phyloP scores from a whole-genome alignment of 2,797 vertebrate genomes.

The Hozukius guyotensis region DNA sequence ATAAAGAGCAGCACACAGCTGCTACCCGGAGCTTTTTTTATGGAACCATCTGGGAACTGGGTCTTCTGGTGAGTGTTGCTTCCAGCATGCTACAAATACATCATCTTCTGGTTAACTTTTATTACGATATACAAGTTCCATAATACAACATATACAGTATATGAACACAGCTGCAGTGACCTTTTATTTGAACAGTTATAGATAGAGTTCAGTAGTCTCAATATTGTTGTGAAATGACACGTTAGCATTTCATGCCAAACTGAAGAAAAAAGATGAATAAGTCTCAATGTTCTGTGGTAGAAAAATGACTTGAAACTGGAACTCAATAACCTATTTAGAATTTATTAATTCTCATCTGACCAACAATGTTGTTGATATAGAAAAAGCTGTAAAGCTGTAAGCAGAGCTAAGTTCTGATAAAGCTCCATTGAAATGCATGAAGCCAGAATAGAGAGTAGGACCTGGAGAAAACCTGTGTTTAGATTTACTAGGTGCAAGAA shows the following conservation, averaged over 20 bases:
- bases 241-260: background rate
- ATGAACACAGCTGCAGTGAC: background rate
- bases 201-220: background rate
- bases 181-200: background rate
- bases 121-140: background rate
- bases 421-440: background rate
- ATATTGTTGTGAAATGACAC: background rate
- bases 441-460: background rate
- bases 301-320: background rate
- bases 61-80: background rate
- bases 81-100: background rate
- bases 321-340: background rate
- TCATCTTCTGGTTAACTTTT: background rate
- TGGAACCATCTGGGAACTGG: too few species aligned
- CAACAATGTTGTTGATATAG: background rate
- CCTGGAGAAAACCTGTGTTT: background rate
- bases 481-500: background rate
- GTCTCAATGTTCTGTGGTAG: background rate
- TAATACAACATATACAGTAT: background rate
- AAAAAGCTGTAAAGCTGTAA: background rate
- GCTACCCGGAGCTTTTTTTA: background rate
- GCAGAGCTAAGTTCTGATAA: background rate
- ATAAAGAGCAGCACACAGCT: background rate
- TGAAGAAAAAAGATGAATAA: background rate
- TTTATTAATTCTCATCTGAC: background rate